Conservation (phyloP, 2,888 invertebrate genomes). For the Bursaphelenchus okinawaensis region DNA sequence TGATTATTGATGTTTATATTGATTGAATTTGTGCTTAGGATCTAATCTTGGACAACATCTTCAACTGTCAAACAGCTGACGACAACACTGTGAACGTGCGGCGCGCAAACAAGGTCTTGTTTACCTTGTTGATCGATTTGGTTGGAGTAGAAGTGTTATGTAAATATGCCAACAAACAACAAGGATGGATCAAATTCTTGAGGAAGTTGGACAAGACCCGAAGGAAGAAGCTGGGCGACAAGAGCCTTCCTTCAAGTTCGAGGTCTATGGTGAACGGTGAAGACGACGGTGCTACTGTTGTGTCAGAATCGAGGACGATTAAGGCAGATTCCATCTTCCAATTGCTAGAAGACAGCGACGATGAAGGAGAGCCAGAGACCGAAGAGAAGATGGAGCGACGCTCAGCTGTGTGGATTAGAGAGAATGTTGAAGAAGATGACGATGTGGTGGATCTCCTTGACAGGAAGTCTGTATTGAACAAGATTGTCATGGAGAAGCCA, state of each 20-base stretch:
- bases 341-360: constrained; percentile 43
- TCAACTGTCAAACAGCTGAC: constrained; percentile 37
- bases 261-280: constrained; percentile 22
- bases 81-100: constrained; percentile 42
- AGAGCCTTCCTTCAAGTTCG: constrained; percentile 3
- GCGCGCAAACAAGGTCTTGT: constrained; percentile 48
- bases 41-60: constrained; percentile 40
- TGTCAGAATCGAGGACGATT: constrained; percentile 38
- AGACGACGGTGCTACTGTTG: constrained; percentile 28
- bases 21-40: constrained; percentile 35
- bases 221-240: constrained; percentile 21
- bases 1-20: not conserved
- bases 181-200: constrained; percentile 47
- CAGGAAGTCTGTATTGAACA: constrained; percentile 29
- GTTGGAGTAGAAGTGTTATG: constrained; percentile 40
- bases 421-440: constrained; percentile 39
- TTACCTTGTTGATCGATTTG: constrained; percentile 49
- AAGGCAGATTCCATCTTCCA: constrained; percentile 50
- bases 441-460: constrained; percentile 45
- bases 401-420: constrained; percentile 33
- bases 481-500: constrained; percentile 14
- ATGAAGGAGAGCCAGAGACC: constrained; percentile 37
- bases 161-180: constrained; percentile 27
- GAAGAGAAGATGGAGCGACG: constrained; percentile 18
- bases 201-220: constrained; percentile 45